Evolutionary conservation across 2,113 vertebrate genomes (phyloP), one percentile per base, ranked within the genome.

Genomic region (Halichoerus grypus): DNA sequence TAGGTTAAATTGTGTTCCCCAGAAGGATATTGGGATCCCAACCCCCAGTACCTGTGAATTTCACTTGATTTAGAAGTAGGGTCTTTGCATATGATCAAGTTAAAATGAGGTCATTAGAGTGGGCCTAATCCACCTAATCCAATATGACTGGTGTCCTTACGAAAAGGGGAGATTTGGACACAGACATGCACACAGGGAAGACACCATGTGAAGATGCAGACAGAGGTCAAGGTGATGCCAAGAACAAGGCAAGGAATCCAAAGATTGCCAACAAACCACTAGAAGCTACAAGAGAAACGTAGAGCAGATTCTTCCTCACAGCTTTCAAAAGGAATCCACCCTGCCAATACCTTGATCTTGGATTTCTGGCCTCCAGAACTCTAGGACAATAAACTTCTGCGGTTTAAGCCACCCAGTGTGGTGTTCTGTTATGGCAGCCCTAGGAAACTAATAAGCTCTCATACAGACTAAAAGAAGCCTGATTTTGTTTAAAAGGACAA

Each of bases 1-100:
- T 28, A 67, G 7, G 7, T 91, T 49, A 3, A 67, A 85, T 81
- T 51, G 51, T 94, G 36, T 85, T 39, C 24, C 55, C n/a, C 8
- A 28, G 90, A 36, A 69, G 57, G 42, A 59, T 36, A 13, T 71
- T 81, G 36, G 96, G 77, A 90, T 69, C 51, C 21, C 86, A 95
- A 65, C 31, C 59, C 21, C 31, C 11, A 59, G 10, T 67, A 85
- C 28, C 61, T 96, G 2, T 91, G 46, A 90, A 86, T 83, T 22
- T 90, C 31, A 77, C 36, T 24, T 67, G 81, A 93, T 95, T 77
- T 91, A 19, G 14, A 83, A 97, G 65, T 84, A 96, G 9, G 18
- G 46, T 88, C 24, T 92, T 93, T 91, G 61, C 16, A 83, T 28
- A 96, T 80, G 85, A 88, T 80, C 42, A 18, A 94, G 42, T 89